A percentile compares a stretch with the other conserved stretches of the same genome.
Conservation (phyloP, 2,797 vertebrate species). For the Gadopsis marmoratus region DNA sequence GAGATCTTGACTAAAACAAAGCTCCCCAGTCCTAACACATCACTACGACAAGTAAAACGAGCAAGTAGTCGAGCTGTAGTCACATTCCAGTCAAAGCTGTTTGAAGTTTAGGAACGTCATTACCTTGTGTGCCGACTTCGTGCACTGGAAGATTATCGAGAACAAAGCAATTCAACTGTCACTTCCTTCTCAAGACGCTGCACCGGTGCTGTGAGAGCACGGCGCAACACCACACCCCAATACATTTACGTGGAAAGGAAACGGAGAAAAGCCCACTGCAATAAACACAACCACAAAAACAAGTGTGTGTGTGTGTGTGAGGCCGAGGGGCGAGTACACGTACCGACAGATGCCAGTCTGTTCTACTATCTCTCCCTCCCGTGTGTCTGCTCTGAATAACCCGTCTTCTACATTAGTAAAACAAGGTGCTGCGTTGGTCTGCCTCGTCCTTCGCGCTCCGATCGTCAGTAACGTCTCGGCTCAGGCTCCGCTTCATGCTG, state of each 20-base stretch:
- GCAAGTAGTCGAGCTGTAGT: not conserved
- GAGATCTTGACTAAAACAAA: constrained; percentile 13
- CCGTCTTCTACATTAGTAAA: constrained; percentile 47
- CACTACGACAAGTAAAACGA: not conserved
- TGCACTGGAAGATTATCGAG: constrained; percentile 38
- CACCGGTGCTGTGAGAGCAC: constrained; percentile 44
- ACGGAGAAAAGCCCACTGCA: constrained; percentile 47
- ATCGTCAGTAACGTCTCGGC: constrained; percentile 44
- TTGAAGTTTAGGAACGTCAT: constrained; percentile 9
- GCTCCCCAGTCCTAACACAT: not conserved
- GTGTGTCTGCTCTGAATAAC: constrained; percentile 18
- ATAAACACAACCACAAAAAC: constrained; percentile 61
- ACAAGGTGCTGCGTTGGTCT: constrained; percentile 38
- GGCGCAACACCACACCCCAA: constrained; percentile 63
- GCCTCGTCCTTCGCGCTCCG: constrained; percentile 43
- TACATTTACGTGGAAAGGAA: constrained; percentile 70
- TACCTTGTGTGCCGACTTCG: constrained; percentile 64
- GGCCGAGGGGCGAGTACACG: constrained; percentile 26
- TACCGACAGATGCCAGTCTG: constrained; percentile 65
- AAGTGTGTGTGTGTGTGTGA: constrained; percentile 40
- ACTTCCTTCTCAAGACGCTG: constrained; percentile 65
- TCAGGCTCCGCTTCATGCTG: constrained; percentile 55
- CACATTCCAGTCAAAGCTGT: constrained; percentile 1
- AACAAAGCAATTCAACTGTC: constrained; percentile 59
- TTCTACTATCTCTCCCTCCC: constrained; percentile 39